phyloP scores from a whole-genome alignment of 1,140 invertebrate species.

The Brachionus rubens region DNA sequence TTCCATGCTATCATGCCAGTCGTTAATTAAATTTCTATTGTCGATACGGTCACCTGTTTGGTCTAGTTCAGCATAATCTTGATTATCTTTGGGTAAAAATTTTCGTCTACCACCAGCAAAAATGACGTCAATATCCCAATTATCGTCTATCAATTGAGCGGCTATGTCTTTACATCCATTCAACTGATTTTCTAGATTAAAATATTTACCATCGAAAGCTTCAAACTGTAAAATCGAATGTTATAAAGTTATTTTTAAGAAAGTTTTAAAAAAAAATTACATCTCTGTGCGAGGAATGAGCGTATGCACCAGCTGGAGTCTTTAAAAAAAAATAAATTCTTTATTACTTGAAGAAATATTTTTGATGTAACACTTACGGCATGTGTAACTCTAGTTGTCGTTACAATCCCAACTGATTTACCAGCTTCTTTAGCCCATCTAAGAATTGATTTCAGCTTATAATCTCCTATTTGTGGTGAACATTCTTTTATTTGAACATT shows the following conservation, averaged over 20 bases:
- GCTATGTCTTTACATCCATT: constrained; percentile 61
- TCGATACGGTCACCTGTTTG: constrained; percentile 28
- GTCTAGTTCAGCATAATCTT: not conserved
- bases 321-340: not conserved
- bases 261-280: not conserved
- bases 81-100: constrained; percentile 1
- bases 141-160: constrained; percentile 52
- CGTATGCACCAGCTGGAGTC: constrained; percentile 77
- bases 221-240: constrained; percentile 54
- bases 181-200: constrained; percentile 49
- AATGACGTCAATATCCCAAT: constrained; percentile 21
- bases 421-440: constrained; percentile 34
- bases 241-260: not conserved
- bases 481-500: constrained; percentile 48
- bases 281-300: constrained; percentile 61
- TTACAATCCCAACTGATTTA: constrained; percentile 78
- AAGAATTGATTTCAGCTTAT: constrained; percentile 28
- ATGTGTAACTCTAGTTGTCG: constrained; percentile 81
- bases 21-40: constrained; percentile 37
- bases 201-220: constrained; percentile 50
- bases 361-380: constrained; percentile 63
- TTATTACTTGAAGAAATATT: not conserved
- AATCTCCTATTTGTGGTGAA: not conserved
- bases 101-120: constrained; percentile 35
- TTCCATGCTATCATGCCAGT: constrained; percentile 44